These are phyloP conservation scores for Cyanoliseus patagonus DNA, from an alignment of 2,113 vertebrate species.

Conservation along the genomic window DNA sequence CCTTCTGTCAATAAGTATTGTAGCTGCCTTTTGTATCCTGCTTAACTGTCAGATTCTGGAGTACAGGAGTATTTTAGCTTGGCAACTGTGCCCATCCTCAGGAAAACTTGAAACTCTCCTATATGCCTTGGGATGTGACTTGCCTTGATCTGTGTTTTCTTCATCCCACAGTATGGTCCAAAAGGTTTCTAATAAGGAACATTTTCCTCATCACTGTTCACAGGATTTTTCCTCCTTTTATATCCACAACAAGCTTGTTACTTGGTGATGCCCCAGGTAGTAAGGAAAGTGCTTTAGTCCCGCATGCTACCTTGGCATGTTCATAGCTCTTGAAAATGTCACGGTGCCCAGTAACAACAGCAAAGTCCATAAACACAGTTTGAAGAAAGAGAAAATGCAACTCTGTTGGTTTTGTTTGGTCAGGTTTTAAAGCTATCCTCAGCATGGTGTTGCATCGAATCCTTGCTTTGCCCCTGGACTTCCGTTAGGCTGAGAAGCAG, in stretches of 20 bases:
- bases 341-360: background rate
- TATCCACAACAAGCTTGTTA: background rate
- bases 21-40: background rate
- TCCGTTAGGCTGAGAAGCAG: background rate
- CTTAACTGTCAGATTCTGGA: background rate
- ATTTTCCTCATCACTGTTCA: fast-evolving
- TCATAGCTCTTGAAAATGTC: background rate
- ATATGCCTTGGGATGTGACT: background rate
- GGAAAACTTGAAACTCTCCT: background rate
- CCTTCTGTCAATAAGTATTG: background rate
- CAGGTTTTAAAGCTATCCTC: background rate
- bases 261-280: background rate
- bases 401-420: background rate
- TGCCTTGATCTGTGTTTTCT: background rate
- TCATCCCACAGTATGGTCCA: background rate
- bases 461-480: background rate
- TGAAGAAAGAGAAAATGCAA: background rate
- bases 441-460: background rate
- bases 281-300: background rate
- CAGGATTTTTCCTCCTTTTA: background rate
- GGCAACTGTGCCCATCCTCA: background rate
- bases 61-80: background rate
- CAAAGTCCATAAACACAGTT: background rate
- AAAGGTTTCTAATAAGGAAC: background rate
- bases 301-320: background rate